Percentiles rank a stretch among this genome's conserved stretches.
Evolutionary conservation across 2,888 invertebrate species (phyloP).

Genomic region (Acrobasis consociella): DNA sequence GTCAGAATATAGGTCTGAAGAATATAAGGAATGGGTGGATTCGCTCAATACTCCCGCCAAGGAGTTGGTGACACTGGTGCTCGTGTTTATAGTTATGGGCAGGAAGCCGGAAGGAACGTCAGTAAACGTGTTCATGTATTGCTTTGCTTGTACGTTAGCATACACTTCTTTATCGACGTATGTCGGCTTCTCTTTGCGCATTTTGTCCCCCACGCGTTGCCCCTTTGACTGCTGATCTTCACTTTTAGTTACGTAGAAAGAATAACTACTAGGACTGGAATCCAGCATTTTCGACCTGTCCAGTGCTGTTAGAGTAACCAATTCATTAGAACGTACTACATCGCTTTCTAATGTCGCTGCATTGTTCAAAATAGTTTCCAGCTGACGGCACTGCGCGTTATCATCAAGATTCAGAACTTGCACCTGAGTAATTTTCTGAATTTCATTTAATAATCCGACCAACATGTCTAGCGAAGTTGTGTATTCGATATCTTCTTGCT

Average conservation of each 20-base stretch:
- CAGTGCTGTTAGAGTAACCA: constrained; percentile 51
- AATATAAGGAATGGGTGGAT: constrained; percentile 49
- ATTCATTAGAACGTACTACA: constrained; percentile 36
- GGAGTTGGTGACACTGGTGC: constrained; percentile 48
- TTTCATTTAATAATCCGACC: constrained; percentile 69
- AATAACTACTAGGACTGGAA: constrained; percentile 50
- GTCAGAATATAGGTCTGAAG: constrained; percentile 37
- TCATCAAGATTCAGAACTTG: constrained; percentile 39
- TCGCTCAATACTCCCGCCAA: constrained; percentile 44
- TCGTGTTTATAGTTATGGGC: constrained; percentile 39
- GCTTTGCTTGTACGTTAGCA: constrained; percentile 42
- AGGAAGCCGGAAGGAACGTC: constrained; percentile 52
- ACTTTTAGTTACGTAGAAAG: constrained; percentile 47
- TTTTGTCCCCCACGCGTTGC: not conserved
- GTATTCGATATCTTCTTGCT: constrained; percentile 44
- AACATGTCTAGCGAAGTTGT: constrained; percentile 68
- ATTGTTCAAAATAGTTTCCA: constrained; percentile 48
- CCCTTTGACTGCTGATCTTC: constrained; percentile 25
- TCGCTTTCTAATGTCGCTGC: constrained; percentile 38
- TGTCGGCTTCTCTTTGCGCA: constrained; percentile 29
- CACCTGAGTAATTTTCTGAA: constrained; percentile 67
- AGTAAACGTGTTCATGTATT: constrained; percentile 46
- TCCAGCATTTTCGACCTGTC: constrained; percentile 51
- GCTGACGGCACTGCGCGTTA: constrained; percentile 35
- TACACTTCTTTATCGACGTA: constrained; percentile 59